phyloP scores from a whole-genome alignment of 2,888 invertebrate genomes.

The Brachylomia viminalis region DNA sequence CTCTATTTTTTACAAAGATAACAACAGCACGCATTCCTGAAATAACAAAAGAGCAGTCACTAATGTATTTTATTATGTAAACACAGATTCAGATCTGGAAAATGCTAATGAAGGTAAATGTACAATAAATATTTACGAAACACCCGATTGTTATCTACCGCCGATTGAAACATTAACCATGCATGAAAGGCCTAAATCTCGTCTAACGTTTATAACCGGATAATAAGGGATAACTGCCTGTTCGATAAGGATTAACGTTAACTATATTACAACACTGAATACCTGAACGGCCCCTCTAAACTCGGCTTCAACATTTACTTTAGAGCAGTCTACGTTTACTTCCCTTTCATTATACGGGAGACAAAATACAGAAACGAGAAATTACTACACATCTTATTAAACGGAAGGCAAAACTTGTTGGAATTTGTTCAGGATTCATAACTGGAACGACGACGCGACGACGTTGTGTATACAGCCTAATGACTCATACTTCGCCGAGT shows the following conservation, averaged over 20 bases:
- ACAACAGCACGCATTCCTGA: background rate
- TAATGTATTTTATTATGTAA: background rate
- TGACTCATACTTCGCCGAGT: constrained; percentile 57
- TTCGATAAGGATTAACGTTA: constrained; percentile 67
- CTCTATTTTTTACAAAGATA: background rate
- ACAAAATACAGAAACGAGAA: constrained; percentile 44
- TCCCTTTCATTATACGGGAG: constrained; percentile 41
- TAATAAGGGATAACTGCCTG: constrained; percentile 67
- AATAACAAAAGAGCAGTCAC: background rate
- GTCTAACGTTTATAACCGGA: constrained; percentile 59
- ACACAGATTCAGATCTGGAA: constrained; percentile 1
- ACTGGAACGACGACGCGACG: constrained; percentile 27
- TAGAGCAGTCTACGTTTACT: constrained; percentile 37
- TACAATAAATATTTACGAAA: constrained; percentile 38
- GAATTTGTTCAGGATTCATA: constrained; percentile 55
- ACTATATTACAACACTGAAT: constrained; percentile 64
- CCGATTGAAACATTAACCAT: constrained; percentile 62
- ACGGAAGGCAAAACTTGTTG: constrained; percentile 20
- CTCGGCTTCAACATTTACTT: constrained; percentile 47
- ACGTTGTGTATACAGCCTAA: constrained; percentile 48
- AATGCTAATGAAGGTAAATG: constrained; percentile 36
- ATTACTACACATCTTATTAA: constrained; percentile 35
- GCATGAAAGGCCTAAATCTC: constrained; percentile 60
- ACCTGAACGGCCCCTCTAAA: constrained; percentile 61
- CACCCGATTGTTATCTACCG: constrained; percentile 41